Evolutionary conservation across 2,113 vertebrate genomes (phyloP).

Genomic region (Mesocricetus auratus): DNA sequence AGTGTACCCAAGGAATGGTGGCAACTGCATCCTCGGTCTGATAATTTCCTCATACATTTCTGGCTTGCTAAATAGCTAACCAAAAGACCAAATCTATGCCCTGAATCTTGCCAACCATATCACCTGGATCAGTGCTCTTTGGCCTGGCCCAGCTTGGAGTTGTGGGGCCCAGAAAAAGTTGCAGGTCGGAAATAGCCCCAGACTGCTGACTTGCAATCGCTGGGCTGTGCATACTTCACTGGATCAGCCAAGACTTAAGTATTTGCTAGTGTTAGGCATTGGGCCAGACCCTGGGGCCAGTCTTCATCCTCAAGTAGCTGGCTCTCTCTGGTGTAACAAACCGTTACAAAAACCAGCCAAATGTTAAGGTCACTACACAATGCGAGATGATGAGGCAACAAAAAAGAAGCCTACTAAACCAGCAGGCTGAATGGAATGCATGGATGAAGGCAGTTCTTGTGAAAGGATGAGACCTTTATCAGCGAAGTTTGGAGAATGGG

Average conservation of each 20-base stretch:
- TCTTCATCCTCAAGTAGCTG: neutral
- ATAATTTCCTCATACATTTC: neutral
- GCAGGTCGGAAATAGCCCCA: neutral
- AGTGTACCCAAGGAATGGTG: neutral
- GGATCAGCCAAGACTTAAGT: slow-evolving; percentile 3
- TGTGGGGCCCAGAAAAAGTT: neutral
- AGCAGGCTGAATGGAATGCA: neutral
- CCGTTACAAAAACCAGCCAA: neutral
- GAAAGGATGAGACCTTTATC: neutral
- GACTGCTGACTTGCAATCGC: neutral
- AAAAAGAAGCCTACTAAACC: neutral
- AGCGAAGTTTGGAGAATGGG: neutral
- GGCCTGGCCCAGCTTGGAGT: neutral
- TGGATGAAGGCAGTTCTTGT: neutral
- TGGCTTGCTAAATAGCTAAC: neutral
- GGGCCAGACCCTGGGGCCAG: neutral
- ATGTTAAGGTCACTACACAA: neutral
- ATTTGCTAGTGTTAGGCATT: neutral
- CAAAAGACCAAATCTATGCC: neutral
- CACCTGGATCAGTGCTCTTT: neutral
- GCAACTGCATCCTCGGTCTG: neutral
- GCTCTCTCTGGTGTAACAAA: neutral
- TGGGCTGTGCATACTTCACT: neutral
- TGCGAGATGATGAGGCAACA: neutral
- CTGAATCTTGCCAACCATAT: neutral